A percentile compares a stretch with the other conserved stretches of the same genome.
Conservation (phyloP, 2,113 vertebrate genomes). For the Columba livia region DNA sequence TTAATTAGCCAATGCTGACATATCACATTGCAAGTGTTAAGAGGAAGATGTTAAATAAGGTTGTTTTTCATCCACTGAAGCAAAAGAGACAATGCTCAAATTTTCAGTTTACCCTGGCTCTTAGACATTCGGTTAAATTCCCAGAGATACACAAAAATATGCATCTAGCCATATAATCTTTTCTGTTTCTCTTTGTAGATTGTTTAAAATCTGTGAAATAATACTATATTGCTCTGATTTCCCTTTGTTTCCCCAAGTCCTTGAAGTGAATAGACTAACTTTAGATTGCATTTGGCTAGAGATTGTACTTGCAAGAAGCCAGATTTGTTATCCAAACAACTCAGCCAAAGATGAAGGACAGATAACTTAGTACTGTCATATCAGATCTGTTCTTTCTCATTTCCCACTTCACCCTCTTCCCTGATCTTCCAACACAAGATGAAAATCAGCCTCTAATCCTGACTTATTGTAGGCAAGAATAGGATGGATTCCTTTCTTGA, state of each 20-base stretch:
- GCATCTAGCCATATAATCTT: background rate
- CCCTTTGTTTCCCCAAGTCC: background rate
- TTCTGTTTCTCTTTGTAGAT: background rate
- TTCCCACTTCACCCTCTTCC: background rate
- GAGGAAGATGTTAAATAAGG: background rate
- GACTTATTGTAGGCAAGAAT: background rate
- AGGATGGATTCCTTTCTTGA: background rate
- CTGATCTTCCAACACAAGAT: background rate
- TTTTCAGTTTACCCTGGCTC: background rate
- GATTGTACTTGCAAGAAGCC: background rate
- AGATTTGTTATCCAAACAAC: background rate
- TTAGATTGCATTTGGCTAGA: background rate
- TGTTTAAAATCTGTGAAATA: conserved; percentile 1
- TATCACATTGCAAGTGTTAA: background rate
- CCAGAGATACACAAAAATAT: background rate
- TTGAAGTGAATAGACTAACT: background rate
- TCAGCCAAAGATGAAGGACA: background rate
- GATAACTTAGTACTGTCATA: background rate
- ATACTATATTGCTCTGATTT: background rate
- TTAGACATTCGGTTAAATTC: background rate
- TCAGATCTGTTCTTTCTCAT: background rate
- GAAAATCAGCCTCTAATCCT: background rate
- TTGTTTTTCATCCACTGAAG: background rate
- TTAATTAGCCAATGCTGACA: conserved; percentile 21
- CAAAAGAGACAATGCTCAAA: background rate